phyloP scores from a whole-genome alignment of 2,888 invertebrate genomes.

The Orthonevra nobilis region DNA sequence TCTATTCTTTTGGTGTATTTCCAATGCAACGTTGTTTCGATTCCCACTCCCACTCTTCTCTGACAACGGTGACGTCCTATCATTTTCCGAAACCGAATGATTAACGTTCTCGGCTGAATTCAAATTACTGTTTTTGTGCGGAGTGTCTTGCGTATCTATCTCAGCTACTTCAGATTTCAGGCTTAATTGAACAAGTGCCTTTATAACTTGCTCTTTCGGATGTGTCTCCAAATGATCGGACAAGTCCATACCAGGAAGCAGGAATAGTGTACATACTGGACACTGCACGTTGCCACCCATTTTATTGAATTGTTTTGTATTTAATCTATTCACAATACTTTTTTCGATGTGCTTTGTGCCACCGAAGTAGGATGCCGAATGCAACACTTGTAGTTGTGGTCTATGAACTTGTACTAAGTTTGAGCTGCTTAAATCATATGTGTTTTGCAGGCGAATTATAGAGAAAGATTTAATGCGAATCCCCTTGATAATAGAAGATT shows the following conservation, averaged over 20 bases:
- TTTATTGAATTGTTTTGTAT: slow-evolving; percentile 59
- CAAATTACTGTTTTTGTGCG: slow-evolving; percentile 9
- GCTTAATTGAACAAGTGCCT: slow-evolving; percentile 83
- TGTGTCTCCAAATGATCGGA: slow-evolving; percentile 91
- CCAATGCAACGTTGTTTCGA: slow-evolving; percentile 3
- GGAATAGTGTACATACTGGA: slow-evolving; percentile 91
- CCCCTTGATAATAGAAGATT: slow-evolving; percentile 47
- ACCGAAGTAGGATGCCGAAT: slow-evolving; percentile 2
- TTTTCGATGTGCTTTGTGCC: neutral
- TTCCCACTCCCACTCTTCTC: slow-evolving; percentile 34
- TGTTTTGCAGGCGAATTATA: slow-evolving; percentile 32
- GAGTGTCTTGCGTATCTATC: slow-evolving; percentile 36
- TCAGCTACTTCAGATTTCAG: slow-evolving; percentile 57
- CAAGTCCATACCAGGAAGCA: slow-evolving; percentile 90
- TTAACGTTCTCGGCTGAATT: slow-evolving; percentile 20
- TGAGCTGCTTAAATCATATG: slow-evolving; percentile 15
- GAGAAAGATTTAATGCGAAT: slow-evolving; percentile 38
- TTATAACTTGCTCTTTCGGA: slow-evolving; percentile 93
- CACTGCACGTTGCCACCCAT: slow-evolving; percentile 82
- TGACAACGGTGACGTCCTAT: slow-evolving; percentile 25
- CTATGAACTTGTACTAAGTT: neutral
- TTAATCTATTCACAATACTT: slow-evolving; percentile 12
- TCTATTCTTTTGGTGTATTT: slow-evolving; percentile 15
- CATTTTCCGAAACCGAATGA: slow-evolving; percentile 27
- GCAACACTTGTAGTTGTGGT: neutral